Evolutionary conservation across 2,888 invertebrate genomes (phyloP).

Genomic region (Stenodera caucasica): DNA sequence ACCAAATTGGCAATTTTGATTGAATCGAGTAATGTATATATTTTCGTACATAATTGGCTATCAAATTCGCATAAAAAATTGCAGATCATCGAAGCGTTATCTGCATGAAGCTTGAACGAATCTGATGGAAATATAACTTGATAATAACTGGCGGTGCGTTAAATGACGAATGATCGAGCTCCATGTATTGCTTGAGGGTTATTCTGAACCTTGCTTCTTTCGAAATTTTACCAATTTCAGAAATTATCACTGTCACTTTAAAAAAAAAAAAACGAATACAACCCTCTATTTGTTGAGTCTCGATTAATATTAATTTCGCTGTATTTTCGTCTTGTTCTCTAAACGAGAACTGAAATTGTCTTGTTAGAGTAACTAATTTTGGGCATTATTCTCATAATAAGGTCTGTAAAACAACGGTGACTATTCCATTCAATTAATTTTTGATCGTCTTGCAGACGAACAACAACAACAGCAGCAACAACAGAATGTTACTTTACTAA

Average conservation of each 20-base stretch:
- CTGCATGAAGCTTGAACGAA: conserved; percentile 29
- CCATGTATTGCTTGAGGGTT: conserved; percentile 25
- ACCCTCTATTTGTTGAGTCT: too few relatives aligned
- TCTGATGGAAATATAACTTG: conserved; percentile 47
- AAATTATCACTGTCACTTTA: background rate
- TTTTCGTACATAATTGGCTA: conserved; percentile 21
- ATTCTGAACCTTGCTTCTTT: too few relatives aligned
- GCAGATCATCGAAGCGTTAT: conserved; percentile 36
- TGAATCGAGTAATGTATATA: background rate
- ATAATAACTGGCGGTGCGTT: conserved; percentile 46
- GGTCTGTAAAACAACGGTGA: too few relatives aligned
- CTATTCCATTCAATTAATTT: too few relatives aligned
- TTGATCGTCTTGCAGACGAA: background rate
- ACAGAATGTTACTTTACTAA: background rate
- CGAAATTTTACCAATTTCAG: too few relatives aligned
- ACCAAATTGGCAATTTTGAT: too few relatives aligned
- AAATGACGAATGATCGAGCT: conserved; percentile 47
- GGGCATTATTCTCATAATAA: too few relatives aligned
- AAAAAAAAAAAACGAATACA: background rate
- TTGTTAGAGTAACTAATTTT: too few relatives aligned
- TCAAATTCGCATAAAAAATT: conserved; percentile 33
- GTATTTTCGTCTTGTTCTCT: too few relatives aligned
- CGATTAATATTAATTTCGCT: too few relatives aligned
- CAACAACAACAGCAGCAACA: background rate
- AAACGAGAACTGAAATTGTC: too few relatives aligned